phyloP scores from a whole-genome alignment of 2,797 vertebrate genomes.

The Vespertilio murinus region DNA sequence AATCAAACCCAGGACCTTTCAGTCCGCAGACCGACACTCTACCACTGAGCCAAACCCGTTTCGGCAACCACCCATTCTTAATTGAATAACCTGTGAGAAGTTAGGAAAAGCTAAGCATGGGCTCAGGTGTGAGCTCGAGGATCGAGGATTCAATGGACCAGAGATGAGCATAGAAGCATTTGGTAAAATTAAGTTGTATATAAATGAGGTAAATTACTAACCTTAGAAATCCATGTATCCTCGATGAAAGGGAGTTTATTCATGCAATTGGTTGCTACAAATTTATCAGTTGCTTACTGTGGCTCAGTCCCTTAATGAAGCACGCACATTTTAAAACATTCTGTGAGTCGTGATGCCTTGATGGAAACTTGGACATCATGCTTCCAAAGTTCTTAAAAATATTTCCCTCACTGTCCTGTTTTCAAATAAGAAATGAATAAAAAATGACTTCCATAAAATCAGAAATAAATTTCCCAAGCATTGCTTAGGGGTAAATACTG shows the following conservation, averaged over 20 bases:
- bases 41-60: no score
- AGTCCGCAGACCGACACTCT: no score
- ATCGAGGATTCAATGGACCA: not conserved
- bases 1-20: no score
- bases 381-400: slow-evolving; percentile 22
- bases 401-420: not conserved
- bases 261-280: not conserved
- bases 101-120: not conserved
- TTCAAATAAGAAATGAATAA: slow-evolving; percentile 39
- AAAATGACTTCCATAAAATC: not conserved
- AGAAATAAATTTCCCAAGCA: not conserved
- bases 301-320: not conserved
- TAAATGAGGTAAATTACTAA: slow-evolving; percentile 2
- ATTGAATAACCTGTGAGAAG: not conserved
- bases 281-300: not conserved
- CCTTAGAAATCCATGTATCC: not conserved
- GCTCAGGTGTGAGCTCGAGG: not conserved
- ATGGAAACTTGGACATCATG: not conserved
- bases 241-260: not conserved
- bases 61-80: not conserved
- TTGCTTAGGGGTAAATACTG: not conserved
- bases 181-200: not conserved
- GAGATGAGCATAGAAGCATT: not conserved
- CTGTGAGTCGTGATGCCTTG: not conserved
- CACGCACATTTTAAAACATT: slow-evolving; percentile 37